Evolutionary conservation across 2,113 vertebrate species (phyloP).

Genomic region (Callionymus lyra): DNA sequence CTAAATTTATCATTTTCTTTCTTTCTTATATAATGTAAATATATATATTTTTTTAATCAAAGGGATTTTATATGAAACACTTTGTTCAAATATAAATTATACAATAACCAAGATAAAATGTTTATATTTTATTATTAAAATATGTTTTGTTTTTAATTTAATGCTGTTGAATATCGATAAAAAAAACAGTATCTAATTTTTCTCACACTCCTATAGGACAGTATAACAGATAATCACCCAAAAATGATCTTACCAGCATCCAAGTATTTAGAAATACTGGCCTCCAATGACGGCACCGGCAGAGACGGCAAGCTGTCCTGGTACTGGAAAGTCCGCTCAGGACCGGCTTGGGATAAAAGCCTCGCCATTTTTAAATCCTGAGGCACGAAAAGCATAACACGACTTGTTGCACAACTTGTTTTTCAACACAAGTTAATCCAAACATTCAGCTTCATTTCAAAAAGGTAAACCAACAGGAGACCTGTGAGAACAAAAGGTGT

Average conservation of each 20-base stretch:
- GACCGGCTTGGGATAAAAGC: slow-evolving; percentile 63
- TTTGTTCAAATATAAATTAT: too few species aligned
- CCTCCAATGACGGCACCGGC: slow-evolving; percentile 80
- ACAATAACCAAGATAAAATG: too few species aligned
- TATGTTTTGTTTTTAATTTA: too few species aligned
- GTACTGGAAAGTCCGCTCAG: slow-evolving; percentile 85
- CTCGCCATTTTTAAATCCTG: slow-evolving; percentile 72
- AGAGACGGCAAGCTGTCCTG: slow-evolving; percentile 80
- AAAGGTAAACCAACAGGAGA: neutral
- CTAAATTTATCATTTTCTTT: too few species aligned
- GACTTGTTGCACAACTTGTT: too few species aligned
- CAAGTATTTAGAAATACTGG: slow-evolving; percentile 83
- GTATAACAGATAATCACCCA: neutral
- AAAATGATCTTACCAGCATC: slow-evolving; percentile 71
- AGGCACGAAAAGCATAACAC: slow-evolving; percentile 4
- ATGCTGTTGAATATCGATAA: neutral
- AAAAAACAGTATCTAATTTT: neutral
- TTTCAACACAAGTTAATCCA: neutral
- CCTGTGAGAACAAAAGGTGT: neutral
- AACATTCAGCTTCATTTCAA: too few species aligned
- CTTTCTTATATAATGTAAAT: neutral
- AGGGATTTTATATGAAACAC: too few species aligned
- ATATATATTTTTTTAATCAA: too few species aligned
- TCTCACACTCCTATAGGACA: neutral
- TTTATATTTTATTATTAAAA: too few species aligned